Evolutionary conservation across 2,797 vertebrate genomes (phyloP), one percentile per base, ranked within the genome.

Genomic region (Lutjanus argentimaculatus): DNA sequence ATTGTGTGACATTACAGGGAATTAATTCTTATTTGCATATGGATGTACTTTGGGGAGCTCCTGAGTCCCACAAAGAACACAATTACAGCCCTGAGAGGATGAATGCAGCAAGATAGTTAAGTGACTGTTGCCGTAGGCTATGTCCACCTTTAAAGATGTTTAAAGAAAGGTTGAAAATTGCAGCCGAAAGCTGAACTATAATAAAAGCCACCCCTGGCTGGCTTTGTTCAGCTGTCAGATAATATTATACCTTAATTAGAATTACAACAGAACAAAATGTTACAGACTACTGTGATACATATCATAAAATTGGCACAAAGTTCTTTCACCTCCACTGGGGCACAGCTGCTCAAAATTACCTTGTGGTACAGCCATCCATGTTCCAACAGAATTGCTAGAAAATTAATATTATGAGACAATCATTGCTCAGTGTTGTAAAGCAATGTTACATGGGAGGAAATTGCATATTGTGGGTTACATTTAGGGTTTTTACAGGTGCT

Each of bases 251-350:
- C 8, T 17, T 67, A 45, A 72, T 77, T 72, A 56, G 13, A 72
- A 57, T 59, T 42, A n/a, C 6, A 59, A 67, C 63, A 40, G 21
- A 71, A 56, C 21, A 55, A 67, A 77, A 63, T 53, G 22, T 17
- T 9, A 79, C 36, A 65, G 8, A 64, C 8, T 30, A 40, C 6
- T 56, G 17, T 45, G n/a, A 75, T 70, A 45, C 11, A 56, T 43
- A 61, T 83, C 21, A 80, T 75, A 75, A 58, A 67, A 63, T 25
- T 67, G 48, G 12, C 14, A 43, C 21, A 6, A 42, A 25, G n/a
- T 45, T 64, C 1, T 80, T 83, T 88, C 9, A 68, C 51, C 62
- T 75, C 12, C 52, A 63, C 5, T 66, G 25, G 30, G 79, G 25
- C 63, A 62, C 5, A 66, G 8, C 30, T 51, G 45, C 3, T 66